Base-by-base conservation (phyloP, 2,113 vertebrate species). In the Pelecanoides urinatrix region DNA sequence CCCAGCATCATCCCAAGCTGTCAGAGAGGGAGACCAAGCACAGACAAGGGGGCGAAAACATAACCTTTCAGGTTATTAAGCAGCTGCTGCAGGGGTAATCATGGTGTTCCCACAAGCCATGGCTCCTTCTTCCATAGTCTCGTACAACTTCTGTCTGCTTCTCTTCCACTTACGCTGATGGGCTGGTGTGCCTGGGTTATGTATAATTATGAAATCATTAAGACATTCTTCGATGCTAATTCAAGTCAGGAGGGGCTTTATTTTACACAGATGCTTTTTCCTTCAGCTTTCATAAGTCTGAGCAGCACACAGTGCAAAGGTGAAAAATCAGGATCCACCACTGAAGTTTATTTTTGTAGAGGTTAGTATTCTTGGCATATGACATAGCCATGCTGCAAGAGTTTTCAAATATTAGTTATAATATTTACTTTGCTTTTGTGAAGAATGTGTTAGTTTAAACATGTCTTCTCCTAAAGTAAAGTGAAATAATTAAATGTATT, bases 311-410 rank as follows among this genome's bases (percentile, higher is more conserved):
- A 11, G 56, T 34, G 32, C 62, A 62, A 72, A 22, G 30, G 76
- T 50, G 77, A 86, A 94, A 92, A 96, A n/a, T 79, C 58, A 85
- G 27, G 58, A 88, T 95, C 50, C 66, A 63, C 55, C 7, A 9
- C 42, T 79, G 38, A 92, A 91, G 81, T 92, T 97, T 94, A 91
- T 92, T 97, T 97, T 95, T 88, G 45, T 81, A 97, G 77, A 91
- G 65, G 61, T 91, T 96, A 89, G 59, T 94, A 49, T 86, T 94
- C 55, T 83, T 96, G 95, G 95, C 91, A 80, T 50, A 87, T 6
- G 8, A 74, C 53, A 86, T n/a, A 75, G 67, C 53, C 84, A 80
- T 22, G 7, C 79, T 86, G 89, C 0, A 55, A 88, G 68, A 83
- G 83, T 88, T 94, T 94, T 97, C n/a, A 87, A 73, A 86, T 90